phyloP scores from a whole-genome alignment of 1,140 invertebrate genomes.

The Anastrepha obliqua region DNA sequence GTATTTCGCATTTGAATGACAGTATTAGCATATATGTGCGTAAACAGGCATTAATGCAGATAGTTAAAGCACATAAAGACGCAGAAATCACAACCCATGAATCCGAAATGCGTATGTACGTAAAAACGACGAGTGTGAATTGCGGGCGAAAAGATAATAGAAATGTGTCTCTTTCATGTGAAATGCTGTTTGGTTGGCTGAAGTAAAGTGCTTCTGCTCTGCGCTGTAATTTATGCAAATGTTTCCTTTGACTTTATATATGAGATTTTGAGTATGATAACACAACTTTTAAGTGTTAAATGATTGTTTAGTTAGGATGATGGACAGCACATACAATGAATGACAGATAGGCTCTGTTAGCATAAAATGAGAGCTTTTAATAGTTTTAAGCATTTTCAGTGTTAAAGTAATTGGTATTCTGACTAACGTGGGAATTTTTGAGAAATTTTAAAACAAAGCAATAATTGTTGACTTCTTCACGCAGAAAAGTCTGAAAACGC shows the following conservation, averaged over 20 bases:
- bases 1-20: not conserved
- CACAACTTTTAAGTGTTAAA: too few species aligned
- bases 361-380: too few species aligned
- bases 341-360: too few species aligned
- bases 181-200: not conserved
- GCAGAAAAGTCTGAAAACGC: too few species aligned
- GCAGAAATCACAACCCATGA: not conserved
- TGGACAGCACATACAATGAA: too few species aligned
- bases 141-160: constrained; percentile 7
- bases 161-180: not conserved
- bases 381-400: too few species aligned
- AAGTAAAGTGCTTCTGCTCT: not conserved
- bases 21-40: not conserved
- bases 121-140: not conserved
- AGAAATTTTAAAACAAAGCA: too few species aligned
- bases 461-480: too few species aligned
- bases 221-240: not conserved
- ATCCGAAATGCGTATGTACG: too few species aligned
- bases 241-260: not conserved
- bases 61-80: not conserved
- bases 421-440: too few species aligned
- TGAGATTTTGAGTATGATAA: not conserved
- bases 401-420: too few species aligned
- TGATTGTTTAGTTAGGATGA: too few species aligned
- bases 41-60: not conserved